A percentile compares a stretch with the other conserved stretches of the same genome.
phyloP scores from a whole-genome alignment of 2,888 invertebrate genomes.

The Tenthredo amoena region DNA sequence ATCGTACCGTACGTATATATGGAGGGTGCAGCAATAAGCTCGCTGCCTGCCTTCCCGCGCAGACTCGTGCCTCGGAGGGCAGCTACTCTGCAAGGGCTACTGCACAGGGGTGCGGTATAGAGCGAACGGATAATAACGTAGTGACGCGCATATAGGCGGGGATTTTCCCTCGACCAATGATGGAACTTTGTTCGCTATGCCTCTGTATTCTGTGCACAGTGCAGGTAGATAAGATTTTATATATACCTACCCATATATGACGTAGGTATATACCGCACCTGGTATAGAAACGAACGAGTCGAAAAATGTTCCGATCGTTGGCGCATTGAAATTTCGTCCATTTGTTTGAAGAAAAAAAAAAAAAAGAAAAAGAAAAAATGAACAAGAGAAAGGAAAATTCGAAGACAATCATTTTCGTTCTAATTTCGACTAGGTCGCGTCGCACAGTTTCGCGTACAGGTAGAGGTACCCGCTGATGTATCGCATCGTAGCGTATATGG shows the following conservation, averaged over 20 bases:
- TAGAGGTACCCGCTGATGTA: background rate
- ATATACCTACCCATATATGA: background rate
- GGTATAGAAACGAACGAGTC: background rate
- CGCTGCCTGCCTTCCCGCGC: background rate
- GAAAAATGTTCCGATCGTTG: background rate
- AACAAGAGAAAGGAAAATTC: too few relatives aligned
- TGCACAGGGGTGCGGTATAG: constrained; percentile 12
- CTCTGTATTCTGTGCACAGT: background rate
- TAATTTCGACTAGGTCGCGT: background rate
- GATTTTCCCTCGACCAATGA: constrained; percentile 43
- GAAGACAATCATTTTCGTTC: background rate
- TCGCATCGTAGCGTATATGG: background rate
- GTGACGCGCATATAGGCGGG: constrained; percentile 43
- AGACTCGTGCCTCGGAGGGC: constrained; percentile 19
- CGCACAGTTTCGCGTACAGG: background rate
- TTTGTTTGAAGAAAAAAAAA: background rate
- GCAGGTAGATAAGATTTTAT: background rate
- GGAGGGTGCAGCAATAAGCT: constrained; percentile 8
- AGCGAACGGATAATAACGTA: constrained; percentile 19
- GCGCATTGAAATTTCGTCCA: background rate
- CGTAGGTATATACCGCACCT: background rate
- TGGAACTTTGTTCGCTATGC: background rate
- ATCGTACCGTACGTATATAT: background rate
- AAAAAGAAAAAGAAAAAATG: background rate
- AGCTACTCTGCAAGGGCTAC: background rate